Percentiles rank a stretch among this genome's conserved stretches.
phyloP scores from a whole-genome alignment of 2,797 vertebrate species.

The Falco concolor region DNA sequence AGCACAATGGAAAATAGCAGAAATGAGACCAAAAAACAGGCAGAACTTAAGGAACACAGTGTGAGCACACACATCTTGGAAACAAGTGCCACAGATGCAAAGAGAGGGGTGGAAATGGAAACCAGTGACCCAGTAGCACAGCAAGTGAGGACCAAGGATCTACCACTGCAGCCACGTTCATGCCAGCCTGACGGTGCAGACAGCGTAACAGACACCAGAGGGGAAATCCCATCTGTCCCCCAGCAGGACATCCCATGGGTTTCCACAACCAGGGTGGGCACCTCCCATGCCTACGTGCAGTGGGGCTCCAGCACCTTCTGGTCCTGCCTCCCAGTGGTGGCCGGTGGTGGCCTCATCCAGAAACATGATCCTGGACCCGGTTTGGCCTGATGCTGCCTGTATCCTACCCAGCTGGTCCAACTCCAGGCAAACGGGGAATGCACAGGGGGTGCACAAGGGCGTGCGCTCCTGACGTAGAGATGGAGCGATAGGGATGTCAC shows the following conservation, averaged over 20 bases:
- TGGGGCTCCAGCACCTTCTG: background rate
- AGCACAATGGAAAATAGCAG: background rate
- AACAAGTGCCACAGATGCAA: background rate
- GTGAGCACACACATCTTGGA: background rate
- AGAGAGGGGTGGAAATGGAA: background rate
- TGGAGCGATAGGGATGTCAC: background rate
- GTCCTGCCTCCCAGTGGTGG: rapidly evolving
- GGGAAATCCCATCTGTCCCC: background rate
- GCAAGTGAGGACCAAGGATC: rapidly evolving
- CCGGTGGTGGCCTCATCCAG: background rate
- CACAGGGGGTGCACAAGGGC: background rate
- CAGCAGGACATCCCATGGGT: background rate
- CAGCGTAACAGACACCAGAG: rapidly evolving
- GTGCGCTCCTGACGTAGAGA: background rate
- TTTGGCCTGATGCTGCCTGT: background rate
- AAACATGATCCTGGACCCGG: background rate
- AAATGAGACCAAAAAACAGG: background rate
- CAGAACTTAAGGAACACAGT: background rate
- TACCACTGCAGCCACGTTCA: background rate
- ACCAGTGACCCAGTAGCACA: background rate
- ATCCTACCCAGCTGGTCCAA: background rate
- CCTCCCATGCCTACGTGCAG: rapidly evolving
- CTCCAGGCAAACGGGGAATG: rapidly evolving
- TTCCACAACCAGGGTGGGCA: background rate
- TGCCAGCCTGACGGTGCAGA: background rate